Percentiles rank a stretch among this genome's conserved stretches.
These are phyloP conservation scores for Tortrix viridana DNA, from an alignment of 2,888 invertebrate genomes.

Conservation along the genomic window DNA sequence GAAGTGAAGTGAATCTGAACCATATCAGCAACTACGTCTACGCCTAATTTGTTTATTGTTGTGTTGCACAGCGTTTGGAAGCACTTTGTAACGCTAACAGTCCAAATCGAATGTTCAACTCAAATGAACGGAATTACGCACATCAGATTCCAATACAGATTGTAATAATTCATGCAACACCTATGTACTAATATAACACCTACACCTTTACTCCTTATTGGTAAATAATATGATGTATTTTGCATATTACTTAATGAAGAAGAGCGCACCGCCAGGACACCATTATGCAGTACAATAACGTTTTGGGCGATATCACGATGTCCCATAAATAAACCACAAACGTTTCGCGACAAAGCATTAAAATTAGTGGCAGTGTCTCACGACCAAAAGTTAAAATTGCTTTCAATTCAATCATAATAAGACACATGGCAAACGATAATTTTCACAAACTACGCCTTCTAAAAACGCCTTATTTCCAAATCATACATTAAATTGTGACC, in stretches of 20 bases:
- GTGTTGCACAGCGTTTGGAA: conserved; percentile 57
- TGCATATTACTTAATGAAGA: conserved; percentile 6
- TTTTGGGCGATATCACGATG: conserved; percentile 27
- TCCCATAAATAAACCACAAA: conserved; percentile 23
- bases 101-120: conserved; percentile 30
- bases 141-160: conserved; percentile 27
- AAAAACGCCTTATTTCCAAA: conserved; percentile 30
- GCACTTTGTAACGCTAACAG: conserved; percentile 43
- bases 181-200: conserved; percentile 65
- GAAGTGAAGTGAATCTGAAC: too few species aligned
- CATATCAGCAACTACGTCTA: conserved; percentile 16
- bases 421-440: conserved; percentile 28
- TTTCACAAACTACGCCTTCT: conserved; percentile 18
- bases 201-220: conserved; percentile 48
- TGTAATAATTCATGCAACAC: conserved; percentile 35
- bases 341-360: conserved; percentile 36
- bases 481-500: conserved; percentile 62
- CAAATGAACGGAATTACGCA: background rate
- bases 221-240: conserved; percentile 2
- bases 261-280: background rate
- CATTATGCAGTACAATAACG: conserved; percentile 30
- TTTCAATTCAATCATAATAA: conserved; percentile 23
- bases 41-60: conserved; percentile 49
- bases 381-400: conserved; percentile 26
- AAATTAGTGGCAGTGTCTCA: conserved; percentile 55